These are phyloP conservation scores for Drosophila equinoxialis DNA, from an alignment of 1,140 invertebrate genomes.

Conservation along the genomic window DNA sequence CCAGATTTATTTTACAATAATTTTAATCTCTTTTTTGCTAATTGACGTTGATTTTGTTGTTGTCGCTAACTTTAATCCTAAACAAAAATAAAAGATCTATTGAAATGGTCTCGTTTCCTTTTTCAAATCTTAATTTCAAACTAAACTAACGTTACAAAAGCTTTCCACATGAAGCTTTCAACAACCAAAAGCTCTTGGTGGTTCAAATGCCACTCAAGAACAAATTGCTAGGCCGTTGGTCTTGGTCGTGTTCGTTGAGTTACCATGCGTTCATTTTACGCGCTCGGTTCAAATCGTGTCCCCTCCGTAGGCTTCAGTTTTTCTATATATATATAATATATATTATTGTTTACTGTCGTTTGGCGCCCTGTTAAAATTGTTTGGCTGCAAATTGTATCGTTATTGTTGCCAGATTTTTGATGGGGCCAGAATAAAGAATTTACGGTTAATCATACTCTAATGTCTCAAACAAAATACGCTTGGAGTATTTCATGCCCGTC, in stretches of 20 bases:
- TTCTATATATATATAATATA: not conserved
- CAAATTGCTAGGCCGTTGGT: not conserved
- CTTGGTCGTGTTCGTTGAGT: constrained; percentile 49
- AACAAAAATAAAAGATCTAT: no score
- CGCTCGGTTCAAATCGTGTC: constrained; percentile 42
- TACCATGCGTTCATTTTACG: constrained; percentile 5
- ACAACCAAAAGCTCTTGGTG: constrained; percentile 22
- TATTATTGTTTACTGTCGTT: constrained; percentile 8
- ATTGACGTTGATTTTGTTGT: constrained; percentile 25
- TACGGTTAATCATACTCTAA: constrained; percentile 80
- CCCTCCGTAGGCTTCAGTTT: not conserved
- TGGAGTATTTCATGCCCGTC: constrained; percentile 81
- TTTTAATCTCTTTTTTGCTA: not conserved
- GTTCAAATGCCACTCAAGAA: constrained; percentile 10
- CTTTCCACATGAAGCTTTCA: constrained; percentile 27
- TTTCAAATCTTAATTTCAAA: not conserved
- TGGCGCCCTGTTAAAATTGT: constrained; percentile 46
- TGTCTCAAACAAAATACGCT: constrained; percentile 55
- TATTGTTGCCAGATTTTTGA: constrained; percentile 47
- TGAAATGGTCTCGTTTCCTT: not conserved
- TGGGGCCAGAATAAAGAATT: constrained; percentile 60
- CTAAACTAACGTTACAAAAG: constrained; percentile 14
- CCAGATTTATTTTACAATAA: constrained; percentile 37
- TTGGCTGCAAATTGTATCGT: constrained; percentile 65
- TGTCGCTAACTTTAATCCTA: not conserved